Conservation (phyloP, 35 echinoderm and acorn worm genomes). For the Hemicentrotus pulcherrimus region DNA sequence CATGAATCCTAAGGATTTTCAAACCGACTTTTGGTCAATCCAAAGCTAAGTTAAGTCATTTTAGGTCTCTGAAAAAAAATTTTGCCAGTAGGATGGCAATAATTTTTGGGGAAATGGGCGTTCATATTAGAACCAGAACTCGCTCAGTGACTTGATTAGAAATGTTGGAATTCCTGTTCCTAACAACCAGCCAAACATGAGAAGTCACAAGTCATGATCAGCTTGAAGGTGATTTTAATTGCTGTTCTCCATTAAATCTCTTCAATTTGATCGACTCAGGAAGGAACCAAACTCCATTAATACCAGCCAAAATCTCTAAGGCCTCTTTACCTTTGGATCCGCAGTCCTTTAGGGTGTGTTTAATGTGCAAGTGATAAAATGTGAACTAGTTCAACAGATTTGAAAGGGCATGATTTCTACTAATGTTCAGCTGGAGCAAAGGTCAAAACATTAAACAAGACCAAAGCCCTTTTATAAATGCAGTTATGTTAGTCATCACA, state of each 20-base stretch:
- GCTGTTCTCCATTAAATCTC: neutral
- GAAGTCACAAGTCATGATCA: neutral
- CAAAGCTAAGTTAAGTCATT: too few species aligned
- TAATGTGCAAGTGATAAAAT: constrained; percentile 6
- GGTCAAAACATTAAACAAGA: neutral
- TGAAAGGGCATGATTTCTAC: neutral
- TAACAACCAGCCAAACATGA: neutral
- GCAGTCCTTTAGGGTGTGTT: neutral
- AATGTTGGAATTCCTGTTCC: neutral
- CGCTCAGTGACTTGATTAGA: neutral
- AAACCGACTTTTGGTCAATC: neutral
- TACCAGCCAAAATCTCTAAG: neutral
- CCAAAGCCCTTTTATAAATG: neutral
- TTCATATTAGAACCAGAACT: neutral
- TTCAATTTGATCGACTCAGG: neutral
- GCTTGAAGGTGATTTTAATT: neutral
- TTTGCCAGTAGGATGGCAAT: neutral
- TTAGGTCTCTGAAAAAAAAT: neutral
- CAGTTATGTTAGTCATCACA: neutral
- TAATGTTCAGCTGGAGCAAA: neutral
- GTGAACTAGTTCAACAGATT: neutral
- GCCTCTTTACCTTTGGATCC: neutral
- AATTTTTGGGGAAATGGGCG: neutral
- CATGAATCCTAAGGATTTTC: neutral
- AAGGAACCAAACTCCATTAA: constrained; percentile 11